A percentile compares a stretch with the other conserved stretches of the same genome.
Evolutionary conservation across 2,888 invertebrate genomes (phyloP).

Genomic region (Drosophila pegasa): DNA sequence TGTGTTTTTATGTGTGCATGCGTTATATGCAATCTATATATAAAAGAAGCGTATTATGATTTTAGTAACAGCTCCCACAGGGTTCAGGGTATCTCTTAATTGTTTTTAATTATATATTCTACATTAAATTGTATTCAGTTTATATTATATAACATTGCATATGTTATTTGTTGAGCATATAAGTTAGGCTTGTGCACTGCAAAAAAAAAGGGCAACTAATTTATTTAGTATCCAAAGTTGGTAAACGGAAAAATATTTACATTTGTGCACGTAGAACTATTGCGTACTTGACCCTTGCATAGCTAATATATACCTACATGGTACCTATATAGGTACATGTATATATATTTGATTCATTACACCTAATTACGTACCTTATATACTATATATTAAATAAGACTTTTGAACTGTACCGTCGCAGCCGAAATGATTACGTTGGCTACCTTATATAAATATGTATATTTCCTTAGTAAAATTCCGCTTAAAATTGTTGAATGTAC

Average conservation of each 20-base stretch:
- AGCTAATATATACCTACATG: neutral
- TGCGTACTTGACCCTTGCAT: neutral
- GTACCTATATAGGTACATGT: neutral
- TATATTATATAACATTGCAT: neutral
- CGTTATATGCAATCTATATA: too few species aligned
- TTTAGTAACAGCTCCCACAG: too few species aligned
- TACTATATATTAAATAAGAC: neutral
- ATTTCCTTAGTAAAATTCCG: neutral
- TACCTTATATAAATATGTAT: neutral
- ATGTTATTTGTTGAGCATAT: neutral
- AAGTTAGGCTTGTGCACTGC: neutral
- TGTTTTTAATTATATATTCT: neutral
- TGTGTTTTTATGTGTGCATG: too few species aligned
- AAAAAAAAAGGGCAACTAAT: neutral
- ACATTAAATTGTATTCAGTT: too few species aligned
- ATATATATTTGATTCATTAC: neutral
- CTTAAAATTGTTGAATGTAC: neutral
- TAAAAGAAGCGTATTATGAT: too few species aligned
- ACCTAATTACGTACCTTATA: neutral
- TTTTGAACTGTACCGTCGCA: neutral
- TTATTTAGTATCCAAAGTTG: neutral
- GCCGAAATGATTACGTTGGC: neutral
- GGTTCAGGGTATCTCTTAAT: too few species aligned
- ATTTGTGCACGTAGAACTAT: neutral
- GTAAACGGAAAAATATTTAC: neutral